Evolutionary conservation across 2,888 invertebrate genomes (phyloP).

Genomic region (Stenchaetothrips biformis): DNA sequence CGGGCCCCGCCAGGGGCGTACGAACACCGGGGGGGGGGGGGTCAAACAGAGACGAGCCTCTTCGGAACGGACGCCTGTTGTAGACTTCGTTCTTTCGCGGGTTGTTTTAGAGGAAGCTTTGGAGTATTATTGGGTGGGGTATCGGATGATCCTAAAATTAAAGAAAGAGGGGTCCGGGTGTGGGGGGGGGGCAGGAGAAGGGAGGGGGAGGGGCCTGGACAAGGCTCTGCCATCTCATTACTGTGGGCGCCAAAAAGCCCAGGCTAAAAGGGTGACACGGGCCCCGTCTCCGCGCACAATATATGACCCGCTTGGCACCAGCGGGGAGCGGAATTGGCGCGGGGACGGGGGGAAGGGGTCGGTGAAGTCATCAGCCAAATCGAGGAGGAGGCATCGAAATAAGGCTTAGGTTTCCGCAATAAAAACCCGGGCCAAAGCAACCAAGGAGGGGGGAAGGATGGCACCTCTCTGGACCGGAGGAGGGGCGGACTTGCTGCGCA

Average conservation of each 20-base stretch:
- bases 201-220: background rate
- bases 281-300: background rate
- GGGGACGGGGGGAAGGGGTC: background rate
- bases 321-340: background rate
- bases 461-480: no score
- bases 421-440: background rate
- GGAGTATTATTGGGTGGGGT: no score
- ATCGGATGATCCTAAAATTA: no score
- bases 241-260: background rate
- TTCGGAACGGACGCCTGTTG: no score
- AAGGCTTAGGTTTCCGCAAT: constrained; percentile 18
- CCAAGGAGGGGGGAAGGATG: no score
- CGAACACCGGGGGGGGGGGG: background rate
- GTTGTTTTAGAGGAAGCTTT: no score
- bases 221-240: background rate
- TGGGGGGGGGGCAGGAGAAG: no score
- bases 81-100: no score
- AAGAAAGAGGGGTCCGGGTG: no score
- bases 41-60: no score
- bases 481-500: no score
- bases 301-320: background rate
- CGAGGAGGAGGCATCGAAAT: constrained; percentile 1
- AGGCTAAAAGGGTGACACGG: background rate
- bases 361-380: constrained; percentile 12
- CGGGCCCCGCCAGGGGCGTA: background rate